Evolutionary conservation across 2,113 vertebrate genomes (phyloP).

Genomic region (Varanus salvator): DNA sequence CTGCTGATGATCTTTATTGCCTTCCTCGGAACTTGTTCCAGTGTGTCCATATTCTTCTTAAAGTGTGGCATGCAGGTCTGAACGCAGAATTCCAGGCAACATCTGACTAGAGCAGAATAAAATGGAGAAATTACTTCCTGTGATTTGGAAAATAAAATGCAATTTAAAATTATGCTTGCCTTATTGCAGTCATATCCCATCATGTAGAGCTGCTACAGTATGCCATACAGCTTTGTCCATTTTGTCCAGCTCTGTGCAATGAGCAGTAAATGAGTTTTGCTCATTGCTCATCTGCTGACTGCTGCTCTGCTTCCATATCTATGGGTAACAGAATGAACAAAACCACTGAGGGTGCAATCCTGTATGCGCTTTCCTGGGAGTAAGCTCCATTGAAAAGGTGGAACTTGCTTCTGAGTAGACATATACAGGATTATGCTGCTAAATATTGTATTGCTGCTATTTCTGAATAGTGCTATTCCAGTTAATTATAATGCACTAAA

Average conservation of each 20-base stretch:
- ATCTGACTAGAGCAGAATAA: not conserved
- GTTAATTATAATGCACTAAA: conserved; percentile 23
- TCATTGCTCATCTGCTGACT: not conserved
- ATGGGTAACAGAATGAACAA: conserved; percentile 1
- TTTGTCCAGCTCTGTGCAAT: not conserved
- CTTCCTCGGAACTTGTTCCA: not conserved
- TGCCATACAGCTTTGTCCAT: not conserved
- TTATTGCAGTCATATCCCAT: too few species aligned
- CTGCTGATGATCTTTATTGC: too few species aligned
- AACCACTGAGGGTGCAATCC: not conserved
- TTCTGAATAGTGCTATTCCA: not conserved
- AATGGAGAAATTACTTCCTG: not conserved
- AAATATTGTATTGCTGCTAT: not conserved
- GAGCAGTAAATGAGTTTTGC: not conserved
- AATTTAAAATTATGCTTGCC: not conserved
- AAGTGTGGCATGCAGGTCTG: not conserved
- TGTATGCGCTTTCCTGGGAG: not conserved
- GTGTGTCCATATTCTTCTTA: not conserved
- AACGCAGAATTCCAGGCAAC: not conserved
- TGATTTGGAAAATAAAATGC: conserved; percentile 9
- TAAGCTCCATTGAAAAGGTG: not conserved
- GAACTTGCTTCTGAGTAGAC: not conserved
- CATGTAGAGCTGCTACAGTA: not conserved
- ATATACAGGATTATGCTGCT: not conserved
- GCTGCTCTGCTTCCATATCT: not conserved